Evolutionary conservation across 2,797 vertebrate species (phyloP).

Genomic region (Chaunax sp.): DNA sequence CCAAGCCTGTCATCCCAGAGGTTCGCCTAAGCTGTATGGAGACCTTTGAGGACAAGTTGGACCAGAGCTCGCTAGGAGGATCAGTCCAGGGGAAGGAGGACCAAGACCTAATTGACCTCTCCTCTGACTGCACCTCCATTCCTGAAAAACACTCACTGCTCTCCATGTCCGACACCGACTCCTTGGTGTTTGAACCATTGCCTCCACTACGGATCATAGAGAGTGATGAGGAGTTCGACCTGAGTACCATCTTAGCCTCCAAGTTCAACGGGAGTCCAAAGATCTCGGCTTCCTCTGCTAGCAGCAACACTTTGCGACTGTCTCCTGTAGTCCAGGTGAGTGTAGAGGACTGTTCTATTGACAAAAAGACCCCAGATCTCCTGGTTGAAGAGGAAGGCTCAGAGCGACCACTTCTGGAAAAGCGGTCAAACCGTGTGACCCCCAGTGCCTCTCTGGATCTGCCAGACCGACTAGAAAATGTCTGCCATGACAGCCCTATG

Average conservation of each 20-base stretch:
- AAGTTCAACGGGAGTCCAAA: conserved; percentile 76
- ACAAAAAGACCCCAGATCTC: conserved; percentile 76
- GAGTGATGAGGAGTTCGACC: conserved; percentile 95
- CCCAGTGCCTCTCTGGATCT: conserved; percentile 76
- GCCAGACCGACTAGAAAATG: conserved; percentile 69
- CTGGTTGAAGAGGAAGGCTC: conserved; percentile 59
- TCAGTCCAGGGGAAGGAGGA: conserved; percentile 86
- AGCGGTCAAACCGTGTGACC: conserved; percentile 58
- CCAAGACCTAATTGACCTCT: conserved; percentile 95
- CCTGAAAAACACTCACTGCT: conserved; percentile 94
- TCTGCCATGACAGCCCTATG: conserved; percentile 86
- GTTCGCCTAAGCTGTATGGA: conserved; percentile 98
- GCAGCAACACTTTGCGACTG: conserved; percentile 86
- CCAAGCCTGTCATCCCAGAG: conserved; percentile 93
- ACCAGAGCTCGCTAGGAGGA: conserved; percentile 78
- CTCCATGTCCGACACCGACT: conserved; percentile 97
- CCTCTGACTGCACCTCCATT: conserved; percentile 95
- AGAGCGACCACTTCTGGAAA: conserved; percentile 51
- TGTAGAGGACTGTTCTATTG: conserved; percentile 90
- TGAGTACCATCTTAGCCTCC: conserved; percentile 67
- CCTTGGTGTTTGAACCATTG: conserved; percentile 93
- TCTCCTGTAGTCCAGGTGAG: conserved; percentile 92
- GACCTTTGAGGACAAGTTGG: conserved; percentile 90
- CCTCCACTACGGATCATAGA: conserved; percentile 97
- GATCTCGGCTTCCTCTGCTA: conserved; percentile 79